Base-by-base conservation (phyloP, 2,888 invertebrate species). In the Byasa hedistus region DNA sequence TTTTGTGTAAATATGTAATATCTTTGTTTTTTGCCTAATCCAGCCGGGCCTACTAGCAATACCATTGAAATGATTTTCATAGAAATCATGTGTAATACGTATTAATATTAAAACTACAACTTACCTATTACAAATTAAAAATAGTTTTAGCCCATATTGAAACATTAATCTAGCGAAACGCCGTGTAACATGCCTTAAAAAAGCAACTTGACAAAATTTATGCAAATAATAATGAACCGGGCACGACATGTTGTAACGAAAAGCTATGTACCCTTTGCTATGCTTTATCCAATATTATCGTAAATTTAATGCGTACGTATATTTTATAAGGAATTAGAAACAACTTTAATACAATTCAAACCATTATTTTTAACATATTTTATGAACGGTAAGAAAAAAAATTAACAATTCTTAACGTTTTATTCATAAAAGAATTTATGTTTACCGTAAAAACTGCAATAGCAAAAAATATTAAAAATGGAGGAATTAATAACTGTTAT, bases 231-330 rank as follows among this genome's bases (percentile, higher is more conserved):
- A 68, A 69, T 69, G 68, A 66, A 66, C 69, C 67, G 63, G 64
- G 58, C 65, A 69, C 39, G 57, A 69, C 65, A 69, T 74, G 71
- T 74, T 69, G 73, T 69, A 72, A 73, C 66, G 61, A 57, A 63
- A 68, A 66, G 66, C 69, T 68, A 69, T 69, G 65, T n/a, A 32
- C 27, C 23, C 44, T 44, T 55, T 52, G 39, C 59, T 54, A 52
- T 52, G 39, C 36, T n/a, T 15, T 48, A 48, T n/a, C 48, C 12
- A 48, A 48, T 19, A n/a, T 48, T n/a, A 39, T 39, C 15, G 15
- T 39, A 15, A 12, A 39, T 39, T 39, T 39, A 39, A 39, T 12
- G 15, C 39, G 10, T 36, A 2, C 2, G 36, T 36, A 39, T 39
- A 39, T 39, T 39, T 15, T 39, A 39, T 3, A 39, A 39, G 15